phyloP scores from a whole-genome alignment of 1,140 invertebrate genomes.

The Bombus superbus region DNA sequence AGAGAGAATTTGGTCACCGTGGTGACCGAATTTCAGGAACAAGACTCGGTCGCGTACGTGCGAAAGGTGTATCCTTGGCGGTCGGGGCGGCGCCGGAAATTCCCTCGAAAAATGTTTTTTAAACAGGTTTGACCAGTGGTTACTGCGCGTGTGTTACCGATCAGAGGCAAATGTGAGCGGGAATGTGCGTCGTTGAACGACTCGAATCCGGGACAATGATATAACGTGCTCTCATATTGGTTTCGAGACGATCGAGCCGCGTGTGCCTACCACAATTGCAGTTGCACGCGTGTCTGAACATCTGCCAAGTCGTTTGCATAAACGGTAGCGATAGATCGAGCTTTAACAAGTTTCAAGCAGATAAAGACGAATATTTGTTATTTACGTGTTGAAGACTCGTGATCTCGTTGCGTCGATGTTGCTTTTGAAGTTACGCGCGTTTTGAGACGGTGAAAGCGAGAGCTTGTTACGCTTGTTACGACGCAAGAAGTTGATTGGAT shows the following conservation, averaged over 20 bases:
- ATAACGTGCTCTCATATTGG: constrained; percentile 31
- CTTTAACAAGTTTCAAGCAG: not conserved
- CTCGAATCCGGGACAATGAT: constrained; percentile 59
- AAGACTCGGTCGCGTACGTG: not conserved
- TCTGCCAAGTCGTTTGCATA: constrained; percentile 16
- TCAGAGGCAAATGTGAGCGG: constrained; percentile 8
- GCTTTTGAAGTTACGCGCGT: not conserved
- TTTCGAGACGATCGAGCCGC: not conserved
- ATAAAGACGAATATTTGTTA: not conserved
- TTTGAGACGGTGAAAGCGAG: not conserved
- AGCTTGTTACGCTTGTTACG: no score
- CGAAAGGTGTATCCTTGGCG: constrained; percentile 53
- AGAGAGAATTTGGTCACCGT: not conserved
- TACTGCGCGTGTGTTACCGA: constrained; percentile 18
- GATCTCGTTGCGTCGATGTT: not conserved
- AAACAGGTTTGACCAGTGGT: constrained; percentile 59
- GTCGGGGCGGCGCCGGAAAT: constrained; percentile 64
- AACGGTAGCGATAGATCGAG: not conserved
- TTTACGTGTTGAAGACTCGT: not conserved
- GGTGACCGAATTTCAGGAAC: not conserved
- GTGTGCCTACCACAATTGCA: not conserved
- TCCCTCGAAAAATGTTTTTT: constrained; percentile 49
- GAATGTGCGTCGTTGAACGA: constrained; percentile 18
- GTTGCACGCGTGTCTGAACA: constrained; percentile 22
- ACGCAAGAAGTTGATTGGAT: no score